Base-by-base conservation (phyloP, 2,797 vertebrate species). In the Channallabes apus region DNA sequence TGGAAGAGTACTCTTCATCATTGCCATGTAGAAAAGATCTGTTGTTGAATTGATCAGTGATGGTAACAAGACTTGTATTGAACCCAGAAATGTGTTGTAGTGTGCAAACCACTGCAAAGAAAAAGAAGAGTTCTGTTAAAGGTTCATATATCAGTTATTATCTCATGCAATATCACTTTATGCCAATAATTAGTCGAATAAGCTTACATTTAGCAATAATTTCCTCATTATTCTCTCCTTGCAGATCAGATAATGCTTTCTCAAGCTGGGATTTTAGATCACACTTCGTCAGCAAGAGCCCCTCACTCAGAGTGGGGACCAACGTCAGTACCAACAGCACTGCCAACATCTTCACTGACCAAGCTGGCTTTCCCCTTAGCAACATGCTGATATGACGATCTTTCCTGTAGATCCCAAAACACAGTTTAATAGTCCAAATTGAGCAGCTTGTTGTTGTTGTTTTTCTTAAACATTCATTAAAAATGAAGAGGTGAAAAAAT, bases 241-340 rank as follows among this genome's bases (percentile, higher is more conserved):
- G 73, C 8, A 58, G n/a, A 12, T 61, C 11, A 0, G 0, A 0
- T 12, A 91, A 15, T 11, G 7, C 35, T 0, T 6, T 0, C 0
- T 14, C 0, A 0, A 94, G 91, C 6, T 81, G 14, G 0, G 80
- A 6, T 58, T 9, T 92, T 75, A 94, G 88, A 65, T 92, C 86
- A 8, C 93, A 93, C 59, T n/a, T 90, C 14, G 82, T 78, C 61
- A 92, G 27, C 1, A 9, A 58, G 2, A 83, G 58, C n/a, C 89
- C 87, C 14, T 92, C 90, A 0, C 83, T 84, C 56, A 83, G 82
- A 20, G 81, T 41, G 29, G 86, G 86, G 22, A 84, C 81, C 83
- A 92, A 22, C 6, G 78, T 84, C 5, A 38, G 88, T 83, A 91
- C 72, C 32, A 87, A 82, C 27, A 92, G 20, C 11, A 73, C 64